phyloP scores from a whole-genome alignment of 1,140 invertebrate genomes.

The Semibalanus balanoides region DNA sequence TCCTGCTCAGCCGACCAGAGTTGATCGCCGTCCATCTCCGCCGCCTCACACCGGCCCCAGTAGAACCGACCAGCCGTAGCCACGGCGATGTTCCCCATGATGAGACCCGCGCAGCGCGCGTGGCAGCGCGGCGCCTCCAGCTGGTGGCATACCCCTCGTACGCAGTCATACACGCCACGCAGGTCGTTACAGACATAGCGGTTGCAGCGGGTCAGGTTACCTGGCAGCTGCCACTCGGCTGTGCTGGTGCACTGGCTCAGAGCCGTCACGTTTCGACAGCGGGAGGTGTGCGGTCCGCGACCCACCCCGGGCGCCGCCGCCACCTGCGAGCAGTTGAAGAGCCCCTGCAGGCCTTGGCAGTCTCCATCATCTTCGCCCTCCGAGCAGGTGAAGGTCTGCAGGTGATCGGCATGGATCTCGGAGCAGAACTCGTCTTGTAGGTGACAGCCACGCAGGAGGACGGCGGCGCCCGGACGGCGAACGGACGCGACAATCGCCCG shows the following conservation, averaged over 20 bases:
- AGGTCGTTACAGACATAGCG: slow-evolving; percentile 38
- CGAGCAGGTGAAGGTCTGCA: slow-evolving; percentile 42
- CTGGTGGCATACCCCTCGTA: slow-evolving; percentile 38
- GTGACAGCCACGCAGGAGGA: slow-evolving; percentile 69
- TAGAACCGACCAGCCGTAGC: background rate
- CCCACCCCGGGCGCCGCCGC: slow-evolving; percentile 8
- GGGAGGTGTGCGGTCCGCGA: slow-evolving; percentile 12
- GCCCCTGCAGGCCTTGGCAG: slow-evolving; percentile 71
- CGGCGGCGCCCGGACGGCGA: slow-evolving; percentile 61
- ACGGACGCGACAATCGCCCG: slow-evolving; percentile 75
- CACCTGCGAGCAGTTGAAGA: slow-evolving; percentile 62
- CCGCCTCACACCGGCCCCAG: background rate
- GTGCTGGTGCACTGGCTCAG: slow-evolving; percentile 54
- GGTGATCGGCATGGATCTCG: slow-evolving; percentile 16
- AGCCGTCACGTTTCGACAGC: slow-evolving; percentile 70
- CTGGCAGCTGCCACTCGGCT: background rate
- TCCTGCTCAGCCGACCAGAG: background rate
- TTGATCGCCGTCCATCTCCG: background rate
- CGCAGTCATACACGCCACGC: slow-evolving; percentile 64
- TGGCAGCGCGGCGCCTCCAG: background rate
- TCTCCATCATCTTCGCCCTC: slow-evolving; percentile 54
- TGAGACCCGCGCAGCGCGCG: background rate
- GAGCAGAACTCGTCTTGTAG: slow-evolving; percentile 18
- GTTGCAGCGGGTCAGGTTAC: slow-evolving; percentile 6
- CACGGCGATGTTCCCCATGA: background rate